phyloP scores from a whole-genome alignment of 2,113 vertebrate species.

The Cettia cetti region DNA sequence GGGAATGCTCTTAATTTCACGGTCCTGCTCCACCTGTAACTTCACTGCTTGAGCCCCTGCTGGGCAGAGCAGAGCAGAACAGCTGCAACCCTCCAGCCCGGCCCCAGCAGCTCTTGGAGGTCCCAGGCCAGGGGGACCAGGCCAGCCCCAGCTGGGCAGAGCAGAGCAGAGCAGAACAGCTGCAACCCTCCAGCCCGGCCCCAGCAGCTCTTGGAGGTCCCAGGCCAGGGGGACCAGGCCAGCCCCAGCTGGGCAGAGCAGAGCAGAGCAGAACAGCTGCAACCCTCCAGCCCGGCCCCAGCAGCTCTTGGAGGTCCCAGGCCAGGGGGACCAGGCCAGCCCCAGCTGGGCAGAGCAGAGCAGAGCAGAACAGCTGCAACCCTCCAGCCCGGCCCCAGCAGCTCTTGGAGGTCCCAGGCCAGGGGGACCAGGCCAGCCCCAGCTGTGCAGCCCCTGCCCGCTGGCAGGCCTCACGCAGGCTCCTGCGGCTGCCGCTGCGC shows the following conservation, averaged over 20 bases:
- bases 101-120: not conserved
- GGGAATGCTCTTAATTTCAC: not conserved
- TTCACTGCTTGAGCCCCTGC: not conserved
- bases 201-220: not conserved
- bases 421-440: fast-evolving
- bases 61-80: not conserved
- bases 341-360: not conserved
- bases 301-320: fast-evolving
- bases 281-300: not conserved
- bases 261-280: too few species aligned
- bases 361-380: too few species aligned
- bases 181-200: not conserved
- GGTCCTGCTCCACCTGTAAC: not conserved
- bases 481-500: not conserved
- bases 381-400: not conserved
- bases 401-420: fast-evolving
- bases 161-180: too few species aligned
- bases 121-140: fast-evolving
- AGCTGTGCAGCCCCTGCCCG: not conserved
- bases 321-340: fast-evolving
- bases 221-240: fast-evolving
- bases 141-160: not conserved
- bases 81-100: not conserved
- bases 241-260: not conserved
- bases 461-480: not conserved